Conservation (phyloP, 2,888 invertebrate genomes). For the Pterobdella sp. region DNA sequence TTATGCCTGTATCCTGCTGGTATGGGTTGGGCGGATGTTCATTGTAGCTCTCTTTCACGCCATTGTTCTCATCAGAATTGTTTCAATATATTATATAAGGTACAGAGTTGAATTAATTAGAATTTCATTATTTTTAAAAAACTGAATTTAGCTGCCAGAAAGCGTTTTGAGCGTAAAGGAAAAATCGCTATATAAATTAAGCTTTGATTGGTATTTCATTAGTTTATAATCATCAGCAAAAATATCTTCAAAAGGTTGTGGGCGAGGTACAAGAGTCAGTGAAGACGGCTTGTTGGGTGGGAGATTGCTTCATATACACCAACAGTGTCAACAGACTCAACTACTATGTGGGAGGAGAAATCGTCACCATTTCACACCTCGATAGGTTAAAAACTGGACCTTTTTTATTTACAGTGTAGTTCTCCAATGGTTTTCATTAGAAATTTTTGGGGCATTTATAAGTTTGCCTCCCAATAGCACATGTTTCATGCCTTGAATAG, state of each 20-base stretch:
- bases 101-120: background rate
- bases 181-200: no score
- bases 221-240: background rate
- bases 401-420: no score
- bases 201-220: no score
- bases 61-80: background rate
- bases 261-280: conserved; percentile 83
- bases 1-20: no score
- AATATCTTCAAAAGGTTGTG: conserved; percentile 58
- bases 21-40: no score
- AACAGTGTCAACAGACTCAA: conserved; percentile 93
- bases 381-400: conserved; percentile 58
- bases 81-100: background rate
- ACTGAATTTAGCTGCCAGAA: background rate
- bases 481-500: no score
- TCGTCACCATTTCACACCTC: conserved; percentile 92
- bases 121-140: background rate
- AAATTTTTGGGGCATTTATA: no score
- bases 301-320: conserved; percentile 98
- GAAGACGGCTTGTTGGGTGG: conserved; percentile 91
- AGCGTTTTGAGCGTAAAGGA: no score
- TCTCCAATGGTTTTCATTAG: no score
- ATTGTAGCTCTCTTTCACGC: no score
- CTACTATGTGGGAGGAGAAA: conserved; percentile 98
- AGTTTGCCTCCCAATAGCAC: no score